Base-by-base conservation (phyloP, 2,888 invertebrate species). In the Athetis lepigone region DNA sequence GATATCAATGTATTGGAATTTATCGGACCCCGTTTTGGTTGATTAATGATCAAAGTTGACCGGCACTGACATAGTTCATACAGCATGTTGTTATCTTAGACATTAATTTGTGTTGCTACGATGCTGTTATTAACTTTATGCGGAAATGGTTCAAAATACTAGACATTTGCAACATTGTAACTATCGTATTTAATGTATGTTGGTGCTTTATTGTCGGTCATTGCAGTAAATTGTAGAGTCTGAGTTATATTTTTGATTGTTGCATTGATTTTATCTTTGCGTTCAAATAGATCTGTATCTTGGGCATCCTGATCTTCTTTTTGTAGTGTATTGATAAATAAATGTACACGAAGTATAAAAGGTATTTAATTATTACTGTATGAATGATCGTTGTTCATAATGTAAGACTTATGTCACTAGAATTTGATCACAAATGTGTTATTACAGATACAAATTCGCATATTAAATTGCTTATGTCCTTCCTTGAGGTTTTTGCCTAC, bases 1-100 rank as follows among this genome's bases (percentile, higher is more conserved):
- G 78, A 78, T 59, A 52, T 70, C 55, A 79, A 62, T 39, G 27
- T 72, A 70, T 71, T 36, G 80, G 81, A 80, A 79, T 79, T 72
- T 72, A 75, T 67, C 45, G 54, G 25, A 59, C 58, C 64, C 49
- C 67, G 56, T 62, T 80, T 68, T 49, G 64, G 56, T 61, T 79
- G 72, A 79, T 79, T 78, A 78, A 78, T 78, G 64, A 69, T 65
- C 51, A 40, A 54, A 68, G 60, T 47, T 61, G 29, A 58, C 43
- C 63, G 57, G 29, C 37, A 64, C 57, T 55, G 69, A 45, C 69
- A 62, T 50, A 56, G 51, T 63, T 59, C 67, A 64, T 54, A 46
- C 21, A 36, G 36, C n/a, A 40, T 27, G 63, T 56, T 60, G 70
- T 69, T 80, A 70, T 57, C 64, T 71, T n/a, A 46, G 45, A 19